Percentiles rank a stretch among this genome's conserved stretches.
Conservation (phyloP, 2,113 vertebrate genomes). For the Argyrosomus japonicus region DNA sequence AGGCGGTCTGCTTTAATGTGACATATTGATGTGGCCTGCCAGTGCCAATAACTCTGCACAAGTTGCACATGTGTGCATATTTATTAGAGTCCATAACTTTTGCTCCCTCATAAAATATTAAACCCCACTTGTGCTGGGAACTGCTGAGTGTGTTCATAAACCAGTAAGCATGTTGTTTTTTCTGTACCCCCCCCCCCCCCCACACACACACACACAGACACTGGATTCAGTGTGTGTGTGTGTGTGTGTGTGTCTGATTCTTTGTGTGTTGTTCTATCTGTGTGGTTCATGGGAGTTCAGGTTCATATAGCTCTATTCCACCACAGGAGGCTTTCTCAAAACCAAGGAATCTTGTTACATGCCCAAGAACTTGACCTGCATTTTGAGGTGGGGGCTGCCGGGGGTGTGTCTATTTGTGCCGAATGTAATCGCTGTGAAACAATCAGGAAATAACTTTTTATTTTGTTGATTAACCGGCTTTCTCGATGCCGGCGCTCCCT, state of each 20-base stretch:
- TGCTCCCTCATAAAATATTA: constrained; percentile 77
- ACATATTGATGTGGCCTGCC: constrained; percentile 82
- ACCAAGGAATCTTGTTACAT: not conserved
- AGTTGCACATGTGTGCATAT: constrained; percentile 80
- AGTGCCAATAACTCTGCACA: constrained; percentile 78
- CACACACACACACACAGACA: too few species aligned
- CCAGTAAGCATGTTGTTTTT: constrained; percentile 59
- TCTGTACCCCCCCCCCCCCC: constrained; percentile 13
- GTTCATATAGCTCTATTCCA: not conserved
- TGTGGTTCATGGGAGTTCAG: not conserved
- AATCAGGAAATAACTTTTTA: too few species aligned
- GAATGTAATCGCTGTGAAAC: too few species aligned
- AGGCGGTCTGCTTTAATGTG: constrained; percentile 79
- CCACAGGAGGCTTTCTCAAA: constrained; percentile 1
- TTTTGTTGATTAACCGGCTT: too few species aligned
- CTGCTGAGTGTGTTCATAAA: constrained; percentile 75
- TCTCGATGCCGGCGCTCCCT: too few species aligned
- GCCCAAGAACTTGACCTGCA: not conserved
- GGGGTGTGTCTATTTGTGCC: too few species aligned
- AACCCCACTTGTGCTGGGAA: constrained; percentile 66
- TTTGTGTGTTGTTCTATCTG: not conserved
- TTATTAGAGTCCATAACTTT: constrained; percentile 80
- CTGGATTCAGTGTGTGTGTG: constrained; percentile 33
- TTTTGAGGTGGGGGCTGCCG: not conserved
- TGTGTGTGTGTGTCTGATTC: constrained; percentile 13